A percentile compares a stretch with the other conserved stretches of the same genome.
These are phyloP conservation scores for Dromococcyx pavoninus DNA, from an alignment of 2,797 vertebrate species.

Conservation along the genomic window DNA sequence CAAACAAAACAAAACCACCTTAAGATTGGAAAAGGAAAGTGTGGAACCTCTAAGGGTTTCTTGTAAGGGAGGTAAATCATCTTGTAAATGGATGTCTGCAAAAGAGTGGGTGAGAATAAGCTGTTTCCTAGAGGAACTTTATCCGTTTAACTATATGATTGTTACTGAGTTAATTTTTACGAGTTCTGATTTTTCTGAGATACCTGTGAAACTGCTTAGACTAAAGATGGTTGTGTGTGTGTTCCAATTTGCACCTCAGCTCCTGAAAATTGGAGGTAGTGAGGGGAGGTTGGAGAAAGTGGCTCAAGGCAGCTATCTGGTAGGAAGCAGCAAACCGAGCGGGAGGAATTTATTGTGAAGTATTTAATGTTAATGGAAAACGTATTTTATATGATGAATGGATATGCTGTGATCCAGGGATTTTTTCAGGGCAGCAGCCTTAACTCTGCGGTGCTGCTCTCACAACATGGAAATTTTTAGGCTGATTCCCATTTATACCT, in stretches of 20 bases:
- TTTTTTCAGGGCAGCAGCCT: background rate
- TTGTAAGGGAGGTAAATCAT: background rate
- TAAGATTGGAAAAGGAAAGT: background rate
- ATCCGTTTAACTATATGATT: background rate
- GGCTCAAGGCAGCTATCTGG: background rate
- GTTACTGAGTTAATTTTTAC: background rate
- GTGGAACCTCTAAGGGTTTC: background rate
- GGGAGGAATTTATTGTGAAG: conserved; percentile 1
- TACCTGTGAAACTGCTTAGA: background rate
- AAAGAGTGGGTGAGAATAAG: background rate
- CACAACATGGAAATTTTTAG: conserved; percentile 36
- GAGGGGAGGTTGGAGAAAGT: background rate
- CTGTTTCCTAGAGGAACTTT: background rate
- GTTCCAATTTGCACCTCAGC: background rate
- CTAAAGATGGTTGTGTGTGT: background rate
- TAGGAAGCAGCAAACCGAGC: background rate
- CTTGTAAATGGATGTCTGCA: background rate
- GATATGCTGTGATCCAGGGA: background rate
- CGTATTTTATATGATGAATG: background rate
- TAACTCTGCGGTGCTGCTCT: background rate
- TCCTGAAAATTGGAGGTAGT: background rate
- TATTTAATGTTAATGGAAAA: background rate
- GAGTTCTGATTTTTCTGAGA: background rate
- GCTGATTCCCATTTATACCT: conserved; percentile 36
- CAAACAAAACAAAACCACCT: too few relatives aligned